Evolutionary conservation across 2,888 invertebrate genomes (phyloP).

Genomic region (Matsumyia berberina): DNA sequence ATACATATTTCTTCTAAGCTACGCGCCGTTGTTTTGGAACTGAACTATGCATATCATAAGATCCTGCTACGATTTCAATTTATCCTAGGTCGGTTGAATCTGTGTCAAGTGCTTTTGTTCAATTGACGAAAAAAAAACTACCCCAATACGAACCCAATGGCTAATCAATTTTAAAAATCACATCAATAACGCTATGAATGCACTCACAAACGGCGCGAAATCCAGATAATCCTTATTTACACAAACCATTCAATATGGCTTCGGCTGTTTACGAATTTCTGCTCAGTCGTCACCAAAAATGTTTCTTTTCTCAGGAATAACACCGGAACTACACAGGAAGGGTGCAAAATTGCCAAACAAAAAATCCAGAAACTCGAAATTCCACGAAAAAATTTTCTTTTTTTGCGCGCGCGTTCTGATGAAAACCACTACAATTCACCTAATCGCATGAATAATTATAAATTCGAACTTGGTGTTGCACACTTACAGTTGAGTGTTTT

Average conservation of each 20-base stretch:
- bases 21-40: too few relatives aligned
- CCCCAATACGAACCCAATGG: neutral
- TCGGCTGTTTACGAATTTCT: neutral
- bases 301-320: too few relatives aligned
- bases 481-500: conserved; percentile 37
- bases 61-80: too few relatives aligned
- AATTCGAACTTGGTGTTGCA: conserved; percentile 33
- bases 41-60: too few relatives aligned
- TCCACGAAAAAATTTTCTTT: neutral
- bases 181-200: neutral
- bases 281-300: neutral
- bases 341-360: too few relatives aligned
- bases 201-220: neutral
- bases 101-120: too few relatives aligned
- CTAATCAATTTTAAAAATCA: neutral
- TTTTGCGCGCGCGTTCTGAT: conserved; percentile 42
- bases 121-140: too few relatives aligned
- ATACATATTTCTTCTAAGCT: too few relatives aligned
- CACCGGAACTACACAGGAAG: neutral
- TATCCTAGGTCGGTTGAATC: too few relatives aligned
- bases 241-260: neutral
- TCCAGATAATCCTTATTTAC: conserved; percentile 2
- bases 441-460: conserved; percentile 62
- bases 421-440: conserved; percentile 52
- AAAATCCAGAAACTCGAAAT: too few relatives aligned